Percentiles rank a stretch among this genome's conserved stretches.
These are phyloP conservation scores for Palythoa grandiflora DNA, from an alignment of 92 coral and sea anemone genomes.

Conservation along the genomic window DNA sequence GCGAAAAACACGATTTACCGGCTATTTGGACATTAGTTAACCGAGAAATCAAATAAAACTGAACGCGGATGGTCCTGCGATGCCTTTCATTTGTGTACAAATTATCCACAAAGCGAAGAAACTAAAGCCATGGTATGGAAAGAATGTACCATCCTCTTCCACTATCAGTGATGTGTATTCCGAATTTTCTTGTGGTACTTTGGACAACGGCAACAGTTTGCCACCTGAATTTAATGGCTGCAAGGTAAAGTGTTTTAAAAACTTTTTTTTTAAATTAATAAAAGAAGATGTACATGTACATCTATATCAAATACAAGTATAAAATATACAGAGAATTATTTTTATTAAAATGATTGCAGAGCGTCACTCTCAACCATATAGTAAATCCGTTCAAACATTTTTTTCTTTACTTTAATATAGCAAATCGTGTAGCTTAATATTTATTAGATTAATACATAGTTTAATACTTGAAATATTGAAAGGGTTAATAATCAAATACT, in stretches of 20 bases:
- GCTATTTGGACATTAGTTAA: too few relatives aligned
- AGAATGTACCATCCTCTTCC: constrained; percentile 31
- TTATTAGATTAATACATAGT: constrained; percentile 1
- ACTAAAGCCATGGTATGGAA: constrained; percentile 34
- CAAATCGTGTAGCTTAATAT: neutral
- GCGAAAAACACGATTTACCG: too few relatives aligned
- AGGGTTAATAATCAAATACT: neutral
- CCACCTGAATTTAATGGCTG: constrained; percentile 12
- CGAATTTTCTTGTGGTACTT: constrained; percentile 38
- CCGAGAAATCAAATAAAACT: too few relatives aligned
- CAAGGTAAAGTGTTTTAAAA: neutral
- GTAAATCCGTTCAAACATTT: constrained; percentile 4
- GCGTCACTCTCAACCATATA: constrained; percentile 6
- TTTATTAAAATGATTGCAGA: constrained; percentile 2
- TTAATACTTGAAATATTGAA: constrained; percentile 1
- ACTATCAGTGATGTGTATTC: constrained; percentile 21
- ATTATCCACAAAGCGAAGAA: constrained; percentile 24
- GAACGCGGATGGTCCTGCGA: neutral
- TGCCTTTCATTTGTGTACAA: constrained; percentile 26
- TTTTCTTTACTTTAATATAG: constrained; percentile 14
- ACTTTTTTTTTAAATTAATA: too few relatives aligned
- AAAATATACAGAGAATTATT: neutral
- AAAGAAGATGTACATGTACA: constrained; percentile 1
- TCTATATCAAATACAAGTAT: constrained; percentile 2
- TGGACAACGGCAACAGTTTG: constrained; percentile 39